phyloP scores from a whole-genome alignment of 1,140 invertebrate species.

The Drosophila seguyi region DNA sequence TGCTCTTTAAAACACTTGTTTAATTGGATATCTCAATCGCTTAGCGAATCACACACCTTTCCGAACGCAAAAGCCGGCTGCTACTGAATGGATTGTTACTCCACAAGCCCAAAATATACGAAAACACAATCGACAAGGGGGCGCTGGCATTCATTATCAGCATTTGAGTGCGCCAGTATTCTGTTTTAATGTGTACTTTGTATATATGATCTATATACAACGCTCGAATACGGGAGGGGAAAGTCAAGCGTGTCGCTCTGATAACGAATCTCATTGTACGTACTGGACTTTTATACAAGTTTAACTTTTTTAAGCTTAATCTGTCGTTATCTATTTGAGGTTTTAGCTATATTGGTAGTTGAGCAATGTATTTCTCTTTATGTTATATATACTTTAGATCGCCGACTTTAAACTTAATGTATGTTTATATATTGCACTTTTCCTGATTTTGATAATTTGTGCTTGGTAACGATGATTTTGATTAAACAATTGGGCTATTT shows the following conservation, averaged over 20 bases:
- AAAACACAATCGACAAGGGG: slow-evolving; percentile 24
- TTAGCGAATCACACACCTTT: slow-evolving; percentile 49
- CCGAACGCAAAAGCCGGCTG: slow-evolving; percentile 50
- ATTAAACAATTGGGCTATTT: slow-evolving; percentile 3
- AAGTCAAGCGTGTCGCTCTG: slow-evolving; percentile 32
- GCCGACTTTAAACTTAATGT: not conserved
- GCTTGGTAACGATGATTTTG: slow-evolving; percentile 49
- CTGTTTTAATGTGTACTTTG: slow-evolving; percentile 14
- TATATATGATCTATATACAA: slow-evolving; percentile 24
- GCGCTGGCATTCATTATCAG: slow-evolving; percentile 46
- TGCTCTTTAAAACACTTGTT: too few relatives aligned
- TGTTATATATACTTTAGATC: not conserved
- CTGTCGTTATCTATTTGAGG: slow-evolving; percentile 5
- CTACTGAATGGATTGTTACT: slow-evolving; percentile 43
- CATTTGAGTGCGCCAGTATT: slow-evolving; percentile 6
- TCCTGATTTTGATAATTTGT: slow-evolving; percentile 9
- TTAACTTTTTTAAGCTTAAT: slow-evolving; percentile 22
- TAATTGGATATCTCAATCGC: slow-evolving; percentile 14
- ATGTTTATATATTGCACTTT: slow-evolving; percentile 8
- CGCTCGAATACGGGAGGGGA: slow-evolving; percentile 20
- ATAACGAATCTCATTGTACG: slow-evolving; percentile 41
- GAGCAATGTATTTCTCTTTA: not conserved
- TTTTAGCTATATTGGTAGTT: not conserved
- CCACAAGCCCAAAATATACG: slow-evolving; percentile 23
- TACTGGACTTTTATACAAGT: slow-evolving; percentile 29